Percentiles rank a stretch among this genome's conserved stretches.
phyloP scores from a whole-genome alignment of 1,140 invertebrate species.

The Papilio machaon region DNA sequence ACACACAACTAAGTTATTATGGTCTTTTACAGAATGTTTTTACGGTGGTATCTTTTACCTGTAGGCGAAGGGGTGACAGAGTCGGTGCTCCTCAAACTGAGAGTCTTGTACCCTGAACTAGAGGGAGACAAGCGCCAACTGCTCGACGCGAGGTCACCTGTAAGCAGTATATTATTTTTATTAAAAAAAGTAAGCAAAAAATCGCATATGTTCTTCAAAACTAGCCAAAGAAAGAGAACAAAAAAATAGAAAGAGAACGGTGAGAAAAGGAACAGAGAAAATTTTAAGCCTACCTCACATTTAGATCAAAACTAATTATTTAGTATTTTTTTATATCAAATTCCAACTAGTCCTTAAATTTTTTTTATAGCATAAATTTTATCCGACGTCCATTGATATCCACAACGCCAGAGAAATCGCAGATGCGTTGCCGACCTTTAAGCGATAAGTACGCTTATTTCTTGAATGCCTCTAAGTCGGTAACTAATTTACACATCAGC shows the following conservation, averaged over 20 bases:
- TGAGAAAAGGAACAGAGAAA: not conserved
- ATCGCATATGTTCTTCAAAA: not conserved
- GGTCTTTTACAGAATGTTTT: not conserved
- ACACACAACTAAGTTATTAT: not conserved
- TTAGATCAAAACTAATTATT: no score
- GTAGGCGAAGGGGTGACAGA: slow-evolving; percentile 88
- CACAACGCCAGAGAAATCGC: no score
- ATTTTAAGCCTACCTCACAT: no score
- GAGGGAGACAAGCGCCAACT: slow-evolving; percentile 89
- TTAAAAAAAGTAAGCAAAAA: not conserved
- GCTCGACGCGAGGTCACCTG: slow-evolving; percentile 79
- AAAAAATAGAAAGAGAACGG: not conserved
- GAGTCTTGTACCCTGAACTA: slow-evolving; percentile 90
- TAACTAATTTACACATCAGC: no score
- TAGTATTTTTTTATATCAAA: no score
- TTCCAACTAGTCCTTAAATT: no score
- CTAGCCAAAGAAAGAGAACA: not conserved
- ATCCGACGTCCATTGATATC: no score
- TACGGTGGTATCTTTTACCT: slow-evolving; percentile 57
- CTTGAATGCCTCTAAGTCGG: no score
- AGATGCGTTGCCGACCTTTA: no score
- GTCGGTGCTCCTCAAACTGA: slow-evolving; percentile 88
- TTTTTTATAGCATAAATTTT: no score
- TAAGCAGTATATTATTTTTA: slow-evolving; percentile 10
- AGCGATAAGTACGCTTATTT: no score